phyloP scores from a whole-genome alignment of 2,888 invertebrate species.

The Sesamia inferens region DNA sequence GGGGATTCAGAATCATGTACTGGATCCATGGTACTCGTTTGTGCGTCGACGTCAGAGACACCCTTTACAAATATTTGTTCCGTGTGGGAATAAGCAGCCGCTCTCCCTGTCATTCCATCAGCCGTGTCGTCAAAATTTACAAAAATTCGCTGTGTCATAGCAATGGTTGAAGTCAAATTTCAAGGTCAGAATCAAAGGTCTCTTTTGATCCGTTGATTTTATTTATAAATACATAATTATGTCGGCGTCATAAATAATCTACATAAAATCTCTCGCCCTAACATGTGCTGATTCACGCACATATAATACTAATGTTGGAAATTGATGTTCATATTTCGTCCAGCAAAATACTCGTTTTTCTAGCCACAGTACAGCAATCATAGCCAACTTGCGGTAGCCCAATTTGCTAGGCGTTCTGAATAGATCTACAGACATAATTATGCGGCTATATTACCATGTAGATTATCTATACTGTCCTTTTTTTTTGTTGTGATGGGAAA shows the following conservation, averaged over 20 bases:
- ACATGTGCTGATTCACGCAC: background rate
- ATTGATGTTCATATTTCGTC: background rate
- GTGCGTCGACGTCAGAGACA: no score
- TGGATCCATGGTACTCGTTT: no score
- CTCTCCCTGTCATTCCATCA: no score
- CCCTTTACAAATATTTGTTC: no score
- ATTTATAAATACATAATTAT: background rate
- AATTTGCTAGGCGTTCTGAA: background rate
- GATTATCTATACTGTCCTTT: background rate
- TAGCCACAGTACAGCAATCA: background rate
- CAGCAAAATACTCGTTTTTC: background rate
- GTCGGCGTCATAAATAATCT: background rate
- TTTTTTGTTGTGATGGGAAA: no score
- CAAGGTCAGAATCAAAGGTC: no score
- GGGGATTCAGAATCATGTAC: no score
- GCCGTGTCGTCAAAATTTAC: no score
- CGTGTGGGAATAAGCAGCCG: no score
- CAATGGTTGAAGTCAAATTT: no score
- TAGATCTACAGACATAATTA: constrained; percentile 3
- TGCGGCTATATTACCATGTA: background rate
- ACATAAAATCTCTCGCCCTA: background rate
- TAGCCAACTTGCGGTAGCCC: constrained; percentile 34
- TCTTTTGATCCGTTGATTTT: background rate
- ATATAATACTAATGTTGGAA: background rate
- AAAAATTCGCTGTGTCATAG: no score